These are phyloP conservation scores for Drosophila sp. DNA, from an alignment of 1,140 invertebrate species.

Conservation along the genomic window DNA sequence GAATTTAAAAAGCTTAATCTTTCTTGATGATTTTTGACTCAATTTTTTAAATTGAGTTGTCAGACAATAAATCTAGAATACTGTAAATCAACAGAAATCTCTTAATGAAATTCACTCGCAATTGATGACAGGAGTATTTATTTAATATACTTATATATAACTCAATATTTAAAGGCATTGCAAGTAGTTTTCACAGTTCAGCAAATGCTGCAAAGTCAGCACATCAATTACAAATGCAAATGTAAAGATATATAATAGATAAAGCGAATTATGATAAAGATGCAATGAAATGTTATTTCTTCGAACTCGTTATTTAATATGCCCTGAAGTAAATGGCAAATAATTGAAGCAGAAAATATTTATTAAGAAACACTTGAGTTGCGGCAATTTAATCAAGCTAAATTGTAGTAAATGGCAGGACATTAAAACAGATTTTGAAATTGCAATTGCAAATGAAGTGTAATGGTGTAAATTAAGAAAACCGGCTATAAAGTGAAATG, in stretches of 20 bases:
- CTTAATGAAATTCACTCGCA: not conserved
- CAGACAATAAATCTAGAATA: not conserved
- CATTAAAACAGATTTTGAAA: not conserved
- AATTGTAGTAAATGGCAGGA: constrained; percentile 49
- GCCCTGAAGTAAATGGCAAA: not conserved
- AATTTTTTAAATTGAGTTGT: too few species aligned
- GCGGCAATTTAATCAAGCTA: constrained; percentile 46
- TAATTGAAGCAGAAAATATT: not conserved
- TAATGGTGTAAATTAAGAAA: not conserved
- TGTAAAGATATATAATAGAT: not conserved
- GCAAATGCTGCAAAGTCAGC: not conserved
- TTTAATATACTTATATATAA: constrained; percentile 21
- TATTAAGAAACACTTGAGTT: too few species aligned
- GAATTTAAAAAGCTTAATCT: too few species aligned
- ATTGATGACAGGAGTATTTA: not conserved
- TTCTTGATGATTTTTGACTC: too few species aligned
- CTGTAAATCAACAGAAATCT: not conserved
- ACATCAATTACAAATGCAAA: constrained; percentile 3
- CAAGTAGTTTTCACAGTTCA: not conserved
- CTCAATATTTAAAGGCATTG: constrained; percentile 2
- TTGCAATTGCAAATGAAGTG: constrained; percentile 1
- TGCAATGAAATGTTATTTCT: constrained; percentile 1
- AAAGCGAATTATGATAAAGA: constrained; percentile 5
- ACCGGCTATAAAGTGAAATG: not conserved
- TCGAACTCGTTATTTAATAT: not conserved